Percentiles rank a stretch among this genome's conserved stretches.
Conservation (phyloP, 2,113 vertebrate species). For the Elachura formosa region DNA sequence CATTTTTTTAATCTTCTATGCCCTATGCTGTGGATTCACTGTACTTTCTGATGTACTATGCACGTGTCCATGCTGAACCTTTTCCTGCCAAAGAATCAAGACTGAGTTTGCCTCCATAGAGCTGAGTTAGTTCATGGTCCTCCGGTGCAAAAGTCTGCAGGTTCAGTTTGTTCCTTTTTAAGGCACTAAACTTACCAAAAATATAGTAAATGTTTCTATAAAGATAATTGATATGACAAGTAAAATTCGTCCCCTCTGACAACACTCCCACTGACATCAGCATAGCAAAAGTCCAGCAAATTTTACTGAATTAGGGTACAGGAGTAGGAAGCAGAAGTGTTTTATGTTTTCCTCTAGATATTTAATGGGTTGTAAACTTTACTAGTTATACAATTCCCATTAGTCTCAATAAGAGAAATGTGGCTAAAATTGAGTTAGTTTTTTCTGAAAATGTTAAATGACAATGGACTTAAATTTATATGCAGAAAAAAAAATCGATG, state of each 20-base stretch:
- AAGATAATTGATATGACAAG: neutral
- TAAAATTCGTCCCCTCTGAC: neutral
- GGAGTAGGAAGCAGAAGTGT: neutral
- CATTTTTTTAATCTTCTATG: neutral
- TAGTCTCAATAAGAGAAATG: neutral
- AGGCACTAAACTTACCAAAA: neutral
- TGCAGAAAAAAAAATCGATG: neutral
- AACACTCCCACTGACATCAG: neutral
- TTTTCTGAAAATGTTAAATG: neutral
- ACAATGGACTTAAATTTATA: neutral
- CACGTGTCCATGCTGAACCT: accelerated
- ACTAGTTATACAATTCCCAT: neutral
- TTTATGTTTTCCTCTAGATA: neutral
- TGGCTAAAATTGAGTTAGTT: neutral
- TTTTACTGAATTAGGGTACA: neutral
- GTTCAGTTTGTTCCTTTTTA: neutral
- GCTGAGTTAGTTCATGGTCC: neutral
- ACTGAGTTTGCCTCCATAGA: neutral
- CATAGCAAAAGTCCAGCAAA: neutral
- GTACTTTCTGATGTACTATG: accelerated
- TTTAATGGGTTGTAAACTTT: neutral
- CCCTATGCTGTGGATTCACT: accelerated
- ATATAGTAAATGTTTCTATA: neutral
- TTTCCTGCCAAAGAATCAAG: neutral
- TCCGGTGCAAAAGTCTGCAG: neutral